Conservation (phyloP, 2,113 vertebrate species). For the Sphaerodactylus townsendi region DNA sequence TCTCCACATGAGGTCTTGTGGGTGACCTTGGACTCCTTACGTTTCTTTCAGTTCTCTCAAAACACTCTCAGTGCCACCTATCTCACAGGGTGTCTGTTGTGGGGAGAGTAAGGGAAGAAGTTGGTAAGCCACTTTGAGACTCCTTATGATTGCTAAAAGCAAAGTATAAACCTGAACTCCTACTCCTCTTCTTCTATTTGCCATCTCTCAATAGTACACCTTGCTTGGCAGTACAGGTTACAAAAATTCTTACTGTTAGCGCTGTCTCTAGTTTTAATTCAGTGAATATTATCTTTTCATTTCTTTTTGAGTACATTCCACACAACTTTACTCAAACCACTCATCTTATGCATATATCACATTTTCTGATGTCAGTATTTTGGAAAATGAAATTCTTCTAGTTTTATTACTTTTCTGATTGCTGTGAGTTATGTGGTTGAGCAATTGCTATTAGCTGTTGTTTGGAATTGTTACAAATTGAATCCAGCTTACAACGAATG, state of each 20-base stretch:
- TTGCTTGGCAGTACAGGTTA: background rate
- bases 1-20: too few species aligned
- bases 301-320: background rate
- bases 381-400: background rate
- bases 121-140: too few species aligned
- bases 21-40: too few species aligned
- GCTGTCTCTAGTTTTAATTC: background rate
- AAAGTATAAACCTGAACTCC: too few species aligned
- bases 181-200: background rate
- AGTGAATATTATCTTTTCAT: background rate
- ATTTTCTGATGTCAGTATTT: background rate
- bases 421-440: background rate
- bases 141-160: too few species aligned
- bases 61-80: too few species aligned
- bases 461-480: background rate
- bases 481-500: too few species aligned
- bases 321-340: background rate
- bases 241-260: background rate
- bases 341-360: background rate
- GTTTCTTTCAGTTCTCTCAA: too few species aligned
- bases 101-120: too few species aligned
- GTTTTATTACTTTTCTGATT: too few species aligned
- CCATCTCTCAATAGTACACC: background rate
- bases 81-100: too few species aligned
- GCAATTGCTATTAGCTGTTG: background rate